Base-by-base conservation (phyloP, 2,888 invertebrate species). In the Dryobotodes eremita region DNA sequence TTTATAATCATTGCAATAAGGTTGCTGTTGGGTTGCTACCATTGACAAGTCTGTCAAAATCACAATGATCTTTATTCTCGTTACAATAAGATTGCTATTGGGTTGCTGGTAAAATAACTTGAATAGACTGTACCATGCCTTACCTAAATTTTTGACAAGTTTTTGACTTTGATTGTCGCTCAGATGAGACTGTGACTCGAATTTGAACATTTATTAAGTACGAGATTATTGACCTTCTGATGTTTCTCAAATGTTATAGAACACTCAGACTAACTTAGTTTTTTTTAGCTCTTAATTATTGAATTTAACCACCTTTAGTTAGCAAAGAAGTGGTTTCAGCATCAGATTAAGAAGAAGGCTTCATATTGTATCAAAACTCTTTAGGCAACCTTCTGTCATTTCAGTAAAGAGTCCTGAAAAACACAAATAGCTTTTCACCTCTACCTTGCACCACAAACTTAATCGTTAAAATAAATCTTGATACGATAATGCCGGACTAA, bases 381-480 rank as follows among this genome's bases (percentile, higher is more conserved):
- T 8, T 17, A 61, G 61, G 17, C 42, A 42, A 42, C 8, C 10
- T 50, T 17, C n/a, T 7, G 13, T 10, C 0, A 61, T 75, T 53
- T 31, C 20, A 17, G n/a, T 5, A 17, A n/a, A 26, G 20, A 17
- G 7, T 55, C 26, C 36, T 20, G 17, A 46, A 53, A 7, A n/a
- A 23, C 6, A 10, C 7, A 48, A 48, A 71, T 46, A 91, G 92
- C 92, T 86, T 0, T 46, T 31, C 78, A 69, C 87, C 75, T 80
- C 26, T 87, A n/a, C 20, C 88, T 92, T 90, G 84, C 31, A 80
- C 91, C 89, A 85, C 79, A 83, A 84, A 90, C 89, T 94, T 96
- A 96, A 96, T 96, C 96, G 95, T 94, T 95, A 93, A 96, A 96
- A 96, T 96, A 96, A 96, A 96, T 96, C 96, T 96, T 94, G 93